phyloP scores from a whole-genome alignment of 64 coral and sea anemone genomes.

The Astreopora myriophthalma region DNA sequence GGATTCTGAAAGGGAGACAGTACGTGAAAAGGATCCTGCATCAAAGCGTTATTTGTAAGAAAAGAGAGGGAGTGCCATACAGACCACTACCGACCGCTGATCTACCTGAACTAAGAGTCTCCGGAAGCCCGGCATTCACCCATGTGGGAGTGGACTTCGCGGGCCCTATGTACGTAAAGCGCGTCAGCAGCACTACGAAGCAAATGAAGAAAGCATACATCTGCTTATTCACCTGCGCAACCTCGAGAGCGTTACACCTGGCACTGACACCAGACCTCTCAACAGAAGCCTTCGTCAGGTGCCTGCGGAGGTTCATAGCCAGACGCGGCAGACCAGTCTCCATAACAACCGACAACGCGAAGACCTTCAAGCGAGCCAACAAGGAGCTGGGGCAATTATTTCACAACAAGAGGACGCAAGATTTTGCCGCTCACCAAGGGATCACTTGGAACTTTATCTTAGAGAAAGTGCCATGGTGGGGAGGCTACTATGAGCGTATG shows the following conservation, averaged over 20 bases:
- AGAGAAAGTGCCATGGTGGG: constrained; percentile 59
- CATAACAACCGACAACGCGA: constrained; percentile 73
- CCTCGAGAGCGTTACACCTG: constrained; percentile 61
- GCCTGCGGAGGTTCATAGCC: constrained; percentile 58
- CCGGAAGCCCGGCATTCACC: constrained; percentile 17
- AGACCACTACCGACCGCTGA: constrained; percentile 3
- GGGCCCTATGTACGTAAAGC: constrained; percentile 59
- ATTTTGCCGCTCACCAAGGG: constrained; percentile 51
- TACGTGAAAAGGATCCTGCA: constrained; percentile 30
- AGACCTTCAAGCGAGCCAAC: constrained; percentile 75
- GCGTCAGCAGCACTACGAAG: not conserved
- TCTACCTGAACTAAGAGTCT: constrained; percentile 51
- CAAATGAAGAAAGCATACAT: constrained; percentile 67
- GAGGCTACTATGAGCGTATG: constrained; percentile 61
- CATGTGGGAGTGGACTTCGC: constrained; percentile 71
- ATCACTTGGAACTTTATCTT: constrained; percentile 74
- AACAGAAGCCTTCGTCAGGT: constrained; percentile 66
- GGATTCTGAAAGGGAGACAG: constrained; percentile 62
- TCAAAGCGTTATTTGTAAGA: constrained; percentile 64
- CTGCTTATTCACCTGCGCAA: constrained; percentile 63
- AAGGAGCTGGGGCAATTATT: constrained; percentile 58
- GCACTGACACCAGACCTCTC: constrained; percentile 50
- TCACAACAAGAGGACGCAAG: constrained; percentile 2
- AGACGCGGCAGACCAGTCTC: constrained; percentile 45
- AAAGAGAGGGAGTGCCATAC: constrained; percentile 28